Evolutionary conservation across 2,797 vertebrate genomes (phyloP).

Genomic region (Molossus molossus): DNA sequence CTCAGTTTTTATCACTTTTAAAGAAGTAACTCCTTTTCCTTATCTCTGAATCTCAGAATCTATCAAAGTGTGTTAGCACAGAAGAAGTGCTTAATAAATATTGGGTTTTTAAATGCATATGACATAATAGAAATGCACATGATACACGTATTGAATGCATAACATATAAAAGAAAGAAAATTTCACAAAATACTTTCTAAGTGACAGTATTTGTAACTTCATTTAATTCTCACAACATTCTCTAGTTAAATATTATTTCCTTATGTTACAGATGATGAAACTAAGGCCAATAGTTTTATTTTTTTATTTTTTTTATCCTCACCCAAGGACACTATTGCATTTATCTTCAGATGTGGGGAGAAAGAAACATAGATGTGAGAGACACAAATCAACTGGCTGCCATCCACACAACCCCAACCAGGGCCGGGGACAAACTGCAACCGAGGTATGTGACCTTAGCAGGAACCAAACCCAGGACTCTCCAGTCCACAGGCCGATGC

Average conservation of each 20-base stretch:
- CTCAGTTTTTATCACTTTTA: slow-evolving; percentile 7
- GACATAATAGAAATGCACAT: background rate
- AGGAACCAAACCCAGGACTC: too few relatives aligned
- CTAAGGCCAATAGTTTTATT: background rate
- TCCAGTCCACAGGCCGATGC: too few relatives aligned
- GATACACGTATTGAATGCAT: background rate
- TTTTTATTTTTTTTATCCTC: too few relatives aligned
- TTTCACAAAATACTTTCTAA: slow-evolving; percentile 12
- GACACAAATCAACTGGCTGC: too few relatives aligned
- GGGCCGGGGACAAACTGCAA: too few relatives aligned
- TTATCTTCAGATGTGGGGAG: too few relatives aligned
- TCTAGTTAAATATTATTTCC: slow-evolving; percentile 20
- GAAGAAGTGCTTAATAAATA: background rate
- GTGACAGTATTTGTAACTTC: background rate
- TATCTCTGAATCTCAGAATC: background rate
- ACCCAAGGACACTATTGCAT: too few relatives aligned
- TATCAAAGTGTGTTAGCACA: background rate
- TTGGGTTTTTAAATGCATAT: background rate
- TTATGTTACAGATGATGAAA: slow-evolving; percentile 27
- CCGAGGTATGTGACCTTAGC: too few relatives aligned
- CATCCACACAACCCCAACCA: too few relatives aligned
- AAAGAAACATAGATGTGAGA: too few relatives aligned
- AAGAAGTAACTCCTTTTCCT: background rate
- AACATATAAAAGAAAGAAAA: background rate
- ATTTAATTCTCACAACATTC: background rate